Evolutionary conservation across 2,888 invertebrate species (phyloP), one percentile per base, ranked within the genome.

Genomic region (Clistopyga incitator): DNA sequence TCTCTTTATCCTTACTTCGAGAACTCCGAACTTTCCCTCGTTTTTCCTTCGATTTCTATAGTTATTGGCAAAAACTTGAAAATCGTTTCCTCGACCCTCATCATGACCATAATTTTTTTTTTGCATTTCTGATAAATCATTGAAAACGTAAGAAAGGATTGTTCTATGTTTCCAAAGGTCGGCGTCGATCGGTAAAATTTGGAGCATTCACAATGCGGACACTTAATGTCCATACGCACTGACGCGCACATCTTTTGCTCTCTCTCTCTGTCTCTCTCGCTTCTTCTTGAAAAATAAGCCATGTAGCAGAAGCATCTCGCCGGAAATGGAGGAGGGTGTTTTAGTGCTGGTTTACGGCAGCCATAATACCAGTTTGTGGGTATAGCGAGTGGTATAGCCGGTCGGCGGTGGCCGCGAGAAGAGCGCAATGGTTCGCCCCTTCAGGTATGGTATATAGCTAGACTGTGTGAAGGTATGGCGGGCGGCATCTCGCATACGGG

Each of bases 361-460:
- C 81, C 81, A 75, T 84, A 81, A 84, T 77, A 84, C 84, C 84
- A 84, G 81, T 84, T 84, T 81, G 81, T 81, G 84, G 84, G 78
- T 67, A 84, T 84, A 84, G 65, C 78, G 78, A 78, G 78, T 56
- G 81, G 81, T 47, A 74, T 50, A 29, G 74, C 61, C 74, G 61
- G 74, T 74, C 59, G 61, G 52, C 61, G 59, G 74, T 74, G 34
- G 74, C 45, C 25, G 56, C 67, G 47, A 67, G 71, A 23, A 42
- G 25, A 42, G 71, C 56, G 71, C 72, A 72, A 71, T 56, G 25
- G 25, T 54, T 52, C 70, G 29, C 29, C 11, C 15, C 45, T 59
- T 72, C 72, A 72, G 72, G 72, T 72, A 59, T 72, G 23, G 56
- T 68, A 29, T 68, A 29, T 13, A 38, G 18, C 18, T 38, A 64